Percentiles rank a stretch among this genome's conserved stretches.
phyloP scores from a whole-genome alignment of 2,888 invertebrate species.

The Dicyrtomina minuta region DNA sequence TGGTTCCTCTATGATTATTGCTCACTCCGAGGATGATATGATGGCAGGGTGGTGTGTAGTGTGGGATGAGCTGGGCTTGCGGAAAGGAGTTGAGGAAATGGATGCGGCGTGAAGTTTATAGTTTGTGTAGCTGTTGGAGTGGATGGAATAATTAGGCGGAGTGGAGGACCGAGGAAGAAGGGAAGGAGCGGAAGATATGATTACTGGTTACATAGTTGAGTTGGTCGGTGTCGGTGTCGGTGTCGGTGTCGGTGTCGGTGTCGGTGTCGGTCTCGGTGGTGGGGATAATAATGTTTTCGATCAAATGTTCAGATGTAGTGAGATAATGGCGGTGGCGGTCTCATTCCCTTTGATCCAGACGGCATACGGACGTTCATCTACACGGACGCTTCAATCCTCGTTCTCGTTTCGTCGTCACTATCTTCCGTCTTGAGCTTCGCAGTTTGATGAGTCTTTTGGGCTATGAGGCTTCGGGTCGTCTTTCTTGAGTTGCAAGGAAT shows the following conservation, averaged over 20 bases:
- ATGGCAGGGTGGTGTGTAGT: too few species aligned
- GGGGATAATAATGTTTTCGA: neutral
- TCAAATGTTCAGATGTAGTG: slow-evolving; percentile 18
- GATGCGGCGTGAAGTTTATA: too few species aligned
- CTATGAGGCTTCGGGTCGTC: neutral
- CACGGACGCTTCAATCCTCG: neutral
- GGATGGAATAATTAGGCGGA: too few species aligned
- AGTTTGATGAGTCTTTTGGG: neutral
- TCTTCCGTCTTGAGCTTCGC: neutral
- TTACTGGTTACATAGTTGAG: neutral
- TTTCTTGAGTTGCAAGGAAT: neutral
- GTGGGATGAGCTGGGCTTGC: too few species aligned
- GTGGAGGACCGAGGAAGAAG: neutral
- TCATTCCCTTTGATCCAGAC: neutral
- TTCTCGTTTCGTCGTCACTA: neutral
- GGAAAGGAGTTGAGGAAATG: too few species aligned
- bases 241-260: neutral
- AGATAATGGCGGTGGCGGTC: slow-evolving; percentile 2
- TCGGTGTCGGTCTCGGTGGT: too few species aligned
- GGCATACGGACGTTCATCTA: neutral
- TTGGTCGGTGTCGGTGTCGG: too few species aligned
- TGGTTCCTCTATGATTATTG: too few species aligned
- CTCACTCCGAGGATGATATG: too few species aligned
- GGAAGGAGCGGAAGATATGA: neutral
- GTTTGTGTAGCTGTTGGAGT: too few species aligned